Base-by-base conservation (phyloP, 2,888 invertebrate species). In the Zhengitettix transpicula region DNA sequence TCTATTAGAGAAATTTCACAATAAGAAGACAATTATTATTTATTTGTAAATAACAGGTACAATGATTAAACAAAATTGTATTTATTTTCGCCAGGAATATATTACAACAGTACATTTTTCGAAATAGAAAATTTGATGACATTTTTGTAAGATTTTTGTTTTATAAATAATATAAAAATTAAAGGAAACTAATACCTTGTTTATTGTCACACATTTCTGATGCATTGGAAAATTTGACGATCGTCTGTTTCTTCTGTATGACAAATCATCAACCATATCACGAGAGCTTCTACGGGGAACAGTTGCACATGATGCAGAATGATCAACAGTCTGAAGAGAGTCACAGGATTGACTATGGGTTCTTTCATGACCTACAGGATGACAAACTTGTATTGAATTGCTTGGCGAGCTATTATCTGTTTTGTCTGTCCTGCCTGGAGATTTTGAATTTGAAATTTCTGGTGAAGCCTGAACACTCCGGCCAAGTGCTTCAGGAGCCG, bases 131-230 rank as follows among this genome's bases (percentile, higher is more conserved):
- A 28, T 28, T 28, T 28, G 2, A 28, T 28, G 28, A 2, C 28
- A 5, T 7, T 28, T 28, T 28, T 28, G 28, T 28, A 2, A 28
- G 7, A 28, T 28, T 28, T 7, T 28, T 28, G 7, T 28, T 7
- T 28, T 28, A 2, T 5, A 28, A 28, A 28, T 28, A 28, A 28
- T 28, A 28, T 28, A 28, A 28, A n/a, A 28, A 5, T 28, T 28
- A 28, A 28, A 28, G 28, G 2, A 28, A 28, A 28, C 28, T 28
- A 28, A 61, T 60, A 68, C 69, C 64, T 69, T 69, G 15, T 65
- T 64, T 41, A 70, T 67, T 40, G 67, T 67, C 52, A 69, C 66
- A 54, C 65, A 66, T 60, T 67, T 67, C 58, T 67, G 66, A 15
- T 65, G 66, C 9, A 67, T 60, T 54, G 63, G 62, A 15, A 64